These are phyloP conservation scores for Liposcelis brunnea DNA, from an alignment of 2,888 invertebrate genomes.

Conservation along the genomic window DNA sequence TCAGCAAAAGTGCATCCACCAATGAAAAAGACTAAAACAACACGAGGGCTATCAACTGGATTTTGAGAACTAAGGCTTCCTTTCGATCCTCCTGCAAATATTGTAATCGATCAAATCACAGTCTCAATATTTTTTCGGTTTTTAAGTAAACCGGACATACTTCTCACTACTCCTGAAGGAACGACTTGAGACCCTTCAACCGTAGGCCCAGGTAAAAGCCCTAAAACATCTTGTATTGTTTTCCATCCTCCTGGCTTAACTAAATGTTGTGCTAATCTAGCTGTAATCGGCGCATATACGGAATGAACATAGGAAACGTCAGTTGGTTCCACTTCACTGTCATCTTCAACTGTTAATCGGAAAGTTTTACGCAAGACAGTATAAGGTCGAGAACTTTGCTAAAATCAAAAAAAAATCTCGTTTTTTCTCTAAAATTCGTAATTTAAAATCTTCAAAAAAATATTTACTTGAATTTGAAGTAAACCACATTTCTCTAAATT, in stretches of 20 bases:
- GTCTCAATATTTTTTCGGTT: background rate
- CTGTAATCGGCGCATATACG: slow-evolving; percentile 84
- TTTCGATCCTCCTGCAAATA: slow-evolving; percentile 30
- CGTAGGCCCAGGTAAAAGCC: slow-evolving; percentile 60
- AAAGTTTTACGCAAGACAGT: slow-evolving; percentile 60
- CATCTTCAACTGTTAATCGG: slow-evolving; percentile 74
- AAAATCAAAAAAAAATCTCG: slow-evolving; percentile 5
- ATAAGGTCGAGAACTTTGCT: slow-evolving; percentile 38
- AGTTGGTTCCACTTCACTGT: slow-evolving; percentile 60
- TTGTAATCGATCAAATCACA: background rate
- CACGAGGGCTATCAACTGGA: slow-evolving; percentile 38
- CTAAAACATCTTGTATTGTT: slow-evolving; percentile 67
- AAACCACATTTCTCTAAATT: slow-evolving; percentile 75
- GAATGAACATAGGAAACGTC: slow-evolving; percentile 87
- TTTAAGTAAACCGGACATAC: slow-evolving; percentile 4
- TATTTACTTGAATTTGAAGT: slow-evolving; percentile 52
- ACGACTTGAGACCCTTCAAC: slow-evolving; percentile 23
- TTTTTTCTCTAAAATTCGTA: slow-evolving; percentile 6
- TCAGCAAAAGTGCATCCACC: slow-evolving; percentile 97
- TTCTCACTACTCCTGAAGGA: slow-evolving; percentile 16
- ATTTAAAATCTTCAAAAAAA: too few species aligned
- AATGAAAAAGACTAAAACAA: slow-evolving; percentile 84
- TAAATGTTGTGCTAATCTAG: slow-evolving; percentile 67
- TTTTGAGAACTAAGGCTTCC: slow-evolving; percentile 38
- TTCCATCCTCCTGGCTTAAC: slow-evolving; percentile 60